A percentile compares a stretch with the other conserved stretches of the same genome.
These are phyloP conservation scores for Charadrius vociferus DNA, from an alignment of 2,113 vertebrate species.

Conservation along the genomic window DNA sequence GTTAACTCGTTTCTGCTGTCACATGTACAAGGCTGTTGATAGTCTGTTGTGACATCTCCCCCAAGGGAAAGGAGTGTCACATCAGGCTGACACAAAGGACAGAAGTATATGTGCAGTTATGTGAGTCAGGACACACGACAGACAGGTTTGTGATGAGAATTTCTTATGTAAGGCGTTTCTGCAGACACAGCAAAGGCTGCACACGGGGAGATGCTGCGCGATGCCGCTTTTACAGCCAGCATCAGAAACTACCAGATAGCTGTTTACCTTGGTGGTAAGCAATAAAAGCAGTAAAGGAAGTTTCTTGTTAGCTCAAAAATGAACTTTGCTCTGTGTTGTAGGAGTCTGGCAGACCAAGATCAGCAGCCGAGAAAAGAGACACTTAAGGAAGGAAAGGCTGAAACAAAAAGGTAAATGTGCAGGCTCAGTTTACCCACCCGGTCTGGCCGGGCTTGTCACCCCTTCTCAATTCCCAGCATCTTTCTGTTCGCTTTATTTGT, in stretches of 20 bases:
- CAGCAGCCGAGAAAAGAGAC: constrained; percentile 68
- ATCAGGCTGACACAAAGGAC: not conserved
- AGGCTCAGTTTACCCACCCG: not conserved
- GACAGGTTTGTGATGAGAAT: not conserved
- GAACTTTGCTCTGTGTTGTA: constrained; percentile 28
- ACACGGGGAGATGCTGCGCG: not conserved
- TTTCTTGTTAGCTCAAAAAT: not conserved
- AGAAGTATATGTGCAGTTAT: not conserved
- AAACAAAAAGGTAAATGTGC: constrained; percentile 61
- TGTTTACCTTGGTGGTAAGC: not conserved
- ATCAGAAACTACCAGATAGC: not conserved
- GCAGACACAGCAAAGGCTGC: not conserved
- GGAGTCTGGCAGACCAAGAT: constrained; percentile 72
- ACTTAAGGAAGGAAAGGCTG: constrained; percentile 66
- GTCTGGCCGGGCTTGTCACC: not conserved
- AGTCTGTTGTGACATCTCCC: not conserved
- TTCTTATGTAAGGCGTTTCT: not conserved
- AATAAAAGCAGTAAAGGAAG: not conserved
- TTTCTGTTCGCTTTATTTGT: not conserved
- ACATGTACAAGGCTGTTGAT: not conserved
- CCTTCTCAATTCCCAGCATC: not conserved
- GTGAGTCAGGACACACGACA: not conserved
- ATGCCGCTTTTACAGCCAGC: not conserved
- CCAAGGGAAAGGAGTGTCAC: not conserved
- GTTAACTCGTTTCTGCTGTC: not conserved